phyloP scores from a whole-genome alignment of 2,113 vertebrate species.

The Amblyornis subalaris region DNA sequence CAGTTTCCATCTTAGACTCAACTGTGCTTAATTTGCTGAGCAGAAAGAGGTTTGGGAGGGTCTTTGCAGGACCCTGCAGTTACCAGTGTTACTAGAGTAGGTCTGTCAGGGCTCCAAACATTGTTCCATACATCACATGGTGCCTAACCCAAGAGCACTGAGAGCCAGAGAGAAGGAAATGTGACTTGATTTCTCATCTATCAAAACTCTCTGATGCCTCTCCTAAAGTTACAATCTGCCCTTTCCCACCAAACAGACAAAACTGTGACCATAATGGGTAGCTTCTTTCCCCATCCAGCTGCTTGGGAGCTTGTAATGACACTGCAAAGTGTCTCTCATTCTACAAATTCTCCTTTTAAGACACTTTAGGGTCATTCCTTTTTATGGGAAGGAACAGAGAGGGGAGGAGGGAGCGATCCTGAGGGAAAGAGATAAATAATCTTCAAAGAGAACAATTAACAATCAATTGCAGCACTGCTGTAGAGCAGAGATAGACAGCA shows the following conservation, averaged over 20 bases:
- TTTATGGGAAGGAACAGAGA: slow-evolving; percentile 7
- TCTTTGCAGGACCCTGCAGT: neutral
- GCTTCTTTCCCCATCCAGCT: neutral
- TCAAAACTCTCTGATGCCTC: neutral
- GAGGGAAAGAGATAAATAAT: slow-evolving; percentile 51
- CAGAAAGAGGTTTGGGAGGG: neutral
- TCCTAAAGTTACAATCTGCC: neutral
- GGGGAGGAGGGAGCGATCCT: neutral
- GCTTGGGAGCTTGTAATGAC: neutral
- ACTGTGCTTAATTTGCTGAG: neutral
- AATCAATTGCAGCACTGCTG: slow-evolving; percentile 20
- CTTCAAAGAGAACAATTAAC: slow-evolving; percentile 55
- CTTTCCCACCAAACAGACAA: neutral
- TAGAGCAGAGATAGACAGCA: slow-evolving; percentile 15
- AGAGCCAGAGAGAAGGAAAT: neutral
- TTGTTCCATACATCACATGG: neutral
- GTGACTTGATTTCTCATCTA: neutral
- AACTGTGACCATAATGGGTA: neutral
- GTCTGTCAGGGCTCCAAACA: neutral
- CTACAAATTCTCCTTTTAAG: slow-evolving; percentile 12
- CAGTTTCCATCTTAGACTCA: neutral
- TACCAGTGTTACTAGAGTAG: neutral
- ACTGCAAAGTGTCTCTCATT: neutral
- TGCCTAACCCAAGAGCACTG: neutral
- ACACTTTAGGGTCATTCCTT: slow-evolving; percentile 39